Evolutionary conservation across 2,113 vertebrate genomes (phyloP).

Genomic region (Panthera uncia): DNA sequence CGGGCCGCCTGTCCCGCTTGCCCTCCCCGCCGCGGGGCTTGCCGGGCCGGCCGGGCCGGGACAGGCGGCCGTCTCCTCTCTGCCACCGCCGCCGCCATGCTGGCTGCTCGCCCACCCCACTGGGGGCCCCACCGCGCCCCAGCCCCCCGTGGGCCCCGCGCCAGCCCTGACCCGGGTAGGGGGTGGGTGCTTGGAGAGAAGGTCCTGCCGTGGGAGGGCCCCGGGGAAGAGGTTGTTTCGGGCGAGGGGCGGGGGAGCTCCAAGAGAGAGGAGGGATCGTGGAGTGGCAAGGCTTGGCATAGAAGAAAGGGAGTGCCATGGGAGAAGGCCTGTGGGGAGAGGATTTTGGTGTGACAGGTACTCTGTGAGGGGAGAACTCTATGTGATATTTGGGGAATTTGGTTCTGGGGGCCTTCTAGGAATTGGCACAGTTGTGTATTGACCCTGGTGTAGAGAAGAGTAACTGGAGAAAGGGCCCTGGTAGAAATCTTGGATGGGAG

Average conservation of each 20-base stretch:
- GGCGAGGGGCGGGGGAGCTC: neutral
- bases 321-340: neutral
- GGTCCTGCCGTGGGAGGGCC: constrained; percentile 40
- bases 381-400: neutral
- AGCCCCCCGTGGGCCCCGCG: constrained; percentile 68
- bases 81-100: constrained; percentile 65
- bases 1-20: constrained; percentile 70
- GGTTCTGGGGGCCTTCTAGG: constrained; percentile 57
- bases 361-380: neutral
- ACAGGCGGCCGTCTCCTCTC: constrained; percentile 61
- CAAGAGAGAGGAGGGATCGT: neutral
- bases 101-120: constrained; percentile 77
- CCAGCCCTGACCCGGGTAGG: constrained; percentile 77
- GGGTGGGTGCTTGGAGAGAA: constrained; percentile 54
- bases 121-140: constrained; percentile 79
- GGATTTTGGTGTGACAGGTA: neutral
- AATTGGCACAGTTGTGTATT: constrained; percentile 36
- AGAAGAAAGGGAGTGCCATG: neutral
- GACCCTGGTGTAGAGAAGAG: neutral
- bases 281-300: neutral
- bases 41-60: constrained; percentile 47
- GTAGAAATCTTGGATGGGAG: neutral
- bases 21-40: constrained; percentile 61
- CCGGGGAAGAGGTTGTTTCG: neutral
- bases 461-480: neutral